Base-by-base conservation (phyloP, 2,888 invertebrate species). In the Drosophila anceps region DNA sequence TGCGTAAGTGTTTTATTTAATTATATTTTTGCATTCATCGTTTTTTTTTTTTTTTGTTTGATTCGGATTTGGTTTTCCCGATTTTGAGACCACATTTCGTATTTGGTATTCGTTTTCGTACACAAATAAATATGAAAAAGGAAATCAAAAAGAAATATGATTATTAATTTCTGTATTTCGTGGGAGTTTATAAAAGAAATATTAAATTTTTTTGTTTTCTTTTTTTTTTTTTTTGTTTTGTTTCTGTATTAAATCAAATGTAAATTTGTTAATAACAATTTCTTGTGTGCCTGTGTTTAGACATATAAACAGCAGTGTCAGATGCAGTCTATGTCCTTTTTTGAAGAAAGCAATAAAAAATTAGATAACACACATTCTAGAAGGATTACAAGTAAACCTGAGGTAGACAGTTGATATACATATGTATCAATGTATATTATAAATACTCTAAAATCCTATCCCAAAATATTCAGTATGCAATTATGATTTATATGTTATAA, bases 51-150 rank as follows among this genome's bases (percentile, higher is more conserved):
- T 51, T 51, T 35, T 35, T 4, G 50, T 79, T 88, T 77, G 88
- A 73, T 88, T 88, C 74, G 87, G 84, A 88, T 84, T 86, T 86
- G 81, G 81, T 73, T 81, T 86, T 79, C 89, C 84, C 89, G 79
- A 81, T 88, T 90, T 86, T 90, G 84, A 84, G 89, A 92, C 91
- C 92, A 92, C 92, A 91, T 91, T 91, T 90, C 87, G 92, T 90
- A 86, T 86, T 92, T 92, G 91, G 91, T 91, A 87, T 82, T 86
- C 82, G 88, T 91, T 84, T 86, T 91, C 90, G 91, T 92, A 91
- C 88, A 92, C 91, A 92, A 92, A 92, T 90, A 91, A 92, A 90
- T 91, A 91, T 92, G 92, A 91, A 92, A 92, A 92, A 92, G 91
- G 91, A 90, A 92, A 90, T 92, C 81, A 91, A 92, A 91, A 91